Conservation (phyloP, 2,888 invertebrate species). For the Diachrysia chrysitis region DNA sequence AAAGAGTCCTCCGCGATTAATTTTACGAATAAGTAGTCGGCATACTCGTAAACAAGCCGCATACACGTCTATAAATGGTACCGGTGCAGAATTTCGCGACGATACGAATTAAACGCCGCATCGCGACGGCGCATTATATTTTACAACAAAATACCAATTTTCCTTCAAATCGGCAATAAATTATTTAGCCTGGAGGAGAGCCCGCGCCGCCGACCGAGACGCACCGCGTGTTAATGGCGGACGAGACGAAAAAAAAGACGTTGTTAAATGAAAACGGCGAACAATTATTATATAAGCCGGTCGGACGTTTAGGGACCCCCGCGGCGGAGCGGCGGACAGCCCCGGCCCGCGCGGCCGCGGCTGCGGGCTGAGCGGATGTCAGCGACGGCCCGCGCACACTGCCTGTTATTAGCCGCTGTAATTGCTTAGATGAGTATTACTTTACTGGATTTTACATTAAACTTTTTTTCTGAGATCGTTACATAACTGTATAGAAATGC, state of each 20-base stretch:
- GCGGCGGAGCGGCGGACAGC: slow-evolving; percentile 57
- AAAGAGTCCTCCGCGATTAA: slow-evolving; percentile 58
- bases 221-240: slow-evolving; percentile 72
- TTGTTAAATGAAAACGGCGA: slow-evolving; percentile 77
- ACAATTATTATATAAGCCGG: slow-evolving; percentile 76
- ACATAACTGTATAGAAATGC: slow-evolving; percentile 14
- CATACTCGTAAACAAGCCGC: slow-evolving; percentile 60
- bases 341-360: slow-evolving; percentile 61
- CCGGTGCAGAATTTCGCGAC: slow-evolving; percentile 60
- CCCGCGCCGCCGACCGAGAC: slow-evolving; percentile 72
- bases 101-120: slow-evolving; percentile 58
- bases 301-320: slow-evolving; percentile 61
- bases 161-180: slow-evolving; percentile 83
- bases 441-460: slow-evolving; percentile 38
- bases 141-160: slow-evolving; percentile 81
- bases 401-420: slow-evolving; percentile 41
- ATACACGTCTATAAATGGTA: slow-evolving; percentile 62
- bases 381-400: slow-evolving; percentile 29
- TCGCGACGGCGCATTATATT: slow-evolving; percentile 65
- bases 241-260: slow-evolving; percentile 67
- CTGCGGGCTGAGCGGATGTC: slow-evolving; percentile 53
- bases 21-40: slow-evolving; percentile 64
- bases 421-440: slow-evolving; percentile 50
- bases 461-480: slow-evolving; percentile 25
- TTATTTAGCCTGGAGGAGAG: slow-evolving; percentile 77